A percentile compares a stretch with the other conserved stretches of the same genome.
Conservation (phyloP, 2,888 invertebrate genomes). For the Amiota minor region DNA sequence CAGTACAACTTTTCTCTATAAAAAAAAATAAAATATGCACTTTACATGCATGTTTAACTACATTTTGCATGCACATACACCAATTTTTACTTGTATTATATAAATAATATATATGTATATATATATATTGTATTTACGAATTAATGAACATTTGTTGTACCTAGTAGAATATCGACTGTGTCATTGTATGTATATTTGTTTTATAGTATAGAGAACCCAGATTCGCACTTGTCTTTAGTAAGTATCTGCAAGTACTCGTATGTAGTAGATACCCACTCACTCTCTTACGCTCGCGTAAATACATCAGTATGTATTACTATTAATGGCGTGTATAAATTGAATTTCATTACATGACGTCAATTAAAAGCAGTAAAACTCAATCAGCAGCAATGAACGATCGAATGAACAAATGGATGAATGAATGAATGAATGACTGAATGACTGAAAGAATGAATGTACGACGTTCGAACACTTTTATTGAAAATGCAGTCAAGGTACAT, state of each 20-base stretch:
- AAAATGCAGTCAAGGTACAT: constrained; percentile 55
- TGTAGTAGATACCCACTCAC: background rate
- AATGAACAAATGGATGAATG: background rate
- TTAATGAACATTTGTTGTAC: too few relatives aligned
- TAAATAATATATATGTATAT: too few relatives aligned
- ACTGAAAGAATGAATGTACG: background rate
- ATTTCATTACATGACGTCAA: constrained; percentile 70
- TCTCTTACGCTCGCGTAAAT: background rate
- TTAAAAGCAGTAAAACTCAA: constrained; percentile 71
- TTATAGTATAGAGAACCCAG: background rate
- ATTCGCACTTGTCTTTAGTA: constrained; percentile 14
- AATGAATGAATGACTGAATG: background rate
- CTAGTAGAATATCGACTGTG: too few relatives aligned
- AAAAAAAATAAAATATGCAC: background rate
- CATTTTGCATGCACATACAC: background rate
- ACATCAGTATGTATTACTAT: constrained; percentile 61
- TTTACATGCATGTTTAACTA: background rate
- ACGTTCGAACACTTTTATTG: constrained; percentile 52
- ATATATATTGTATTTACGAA: too few relatives aligned
- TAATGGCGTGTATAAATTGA: constrained; percentile 67
- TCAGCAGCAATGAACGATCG: constrained; percentile 49
- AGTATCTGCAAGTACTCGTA: constrained; percentile 30
- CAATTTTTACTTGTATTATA: too few relatives aligned
- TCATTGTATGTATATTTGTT: too few relatives aligned
- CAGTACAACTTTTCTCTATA: background rate